These are phyloP conservation scores for Rana temporaria DNA, from an alignment of 2,113 vertebrate species.

Conservation along the genomic window DNA sequence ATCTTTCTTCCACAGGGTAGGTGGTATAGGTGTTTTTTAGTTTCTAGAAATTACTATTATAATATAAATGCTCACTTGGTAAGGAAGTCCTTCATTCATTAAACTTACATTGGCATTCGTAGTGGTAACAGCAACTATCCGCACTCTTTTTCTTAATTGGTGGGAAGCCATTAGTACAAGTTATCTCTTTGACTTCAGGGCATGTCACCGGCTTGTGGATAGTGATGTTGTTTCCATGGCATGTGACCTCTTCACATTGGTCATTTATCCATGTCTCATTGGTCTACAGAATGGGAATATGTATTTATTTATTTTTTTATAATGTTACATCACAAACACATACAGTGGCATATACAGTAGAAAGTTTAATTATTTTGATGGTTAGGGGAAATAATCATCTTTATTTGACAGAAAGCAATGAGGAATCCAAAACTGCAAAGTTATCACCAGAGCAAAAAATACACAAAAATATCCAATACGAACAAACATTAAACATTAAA, in stretches of 20 bases:
- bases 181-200: conserved; percentile 71
- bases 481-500: too few species aligned
- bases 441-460: too few species aligned
- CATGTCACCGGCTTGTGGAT: conserved; percentile 74
- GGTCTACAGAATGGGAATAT: conserved; percentile 66
- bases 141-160: conserved; percentile 75
- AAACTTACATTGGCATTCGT: conserved; percentile 88
- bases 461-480: too few species aligned
- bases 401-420: too few species aligned
- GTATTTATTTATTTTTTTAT: not conserved
- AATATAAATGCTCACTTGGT: too few species aligned
- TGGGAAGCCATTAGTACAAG: conserved; percentile 81
- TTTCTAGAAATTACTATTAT: too few species aligned
- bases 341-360: not conserved
- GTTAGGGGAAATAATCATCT: too few species aligned
- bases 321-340: not conserved
- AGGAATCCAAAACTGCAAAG: too few species aligned
- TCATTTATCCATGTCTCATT: conserved; percentile 81
- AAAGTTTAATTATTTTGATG: not conserved
- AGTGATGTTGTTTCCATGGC: conserved; percentile 80
- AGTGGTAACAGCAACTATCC: conserved; percentile 79
- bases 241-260: conserved; percentile 83
- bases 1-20: too few species aligned
- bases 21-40: too few species aligned
- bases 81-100: not conserved